Evolutionary conservation across 2,113 vertebrate genomes (phyloP), one percentile per base, ranked within the genome.

Genomic region (Tautogolabrus adspersus): DNA sequence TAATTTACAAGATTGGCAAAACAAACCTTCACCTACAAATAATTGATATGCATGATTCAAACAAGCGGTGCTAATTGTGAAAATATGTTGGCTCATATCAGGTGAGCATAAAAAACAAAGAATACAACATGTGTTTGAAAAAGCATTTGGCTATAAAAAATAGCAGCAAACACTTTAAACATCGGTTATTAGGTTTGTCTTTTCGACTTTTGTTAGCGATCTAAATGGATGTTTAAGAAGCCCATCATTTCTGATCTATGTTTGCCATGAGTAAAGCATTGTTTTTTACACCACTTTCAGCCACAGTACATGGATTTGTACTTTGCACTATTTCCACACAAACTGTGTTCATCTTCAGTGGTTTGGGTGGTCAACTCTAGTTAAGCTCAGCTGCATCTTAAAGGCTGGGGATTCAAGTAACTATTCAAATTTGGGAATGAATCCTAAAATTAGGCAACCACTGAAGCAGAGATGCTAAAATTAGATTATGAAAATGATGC

Each of bases 401-500:
- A 66, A 81, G 73, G 64, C 82, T 55, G 58, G 4, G 19, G 16
- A 44, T 52, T 16, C 37, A 34, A 60, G 44, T 16, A 13, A 13
- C 21, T 40, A 26, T 61, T 16, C 44, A 62, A 26, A 13, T 59
- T 65, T 34, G 34, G 12, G 18, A 75, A 75, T 46, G 60, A 76
- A 78, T 78, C 12, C 51, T 78, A 69, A 79, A 81, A 81, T 34
- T 49, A 82, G 63, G 30, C 76, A 69, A 62, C 61, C 75, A 42
- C 54, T 42, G 40, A 70, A 72, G 49, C 8, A 42, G 52, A 71
- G 18, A 21, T 59, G 44, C 72, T 83, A 84, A 80, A 82, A 81
- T 80, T 87, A 86, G 72, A 84, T 82, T 3, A 67, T 76, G 34
- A 80, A 72, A 81, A 62, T 15, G 46, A 70, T 55, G 46, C 54